A percentile compares a stretch with the other conserved stretches of the same genome.
phyloP scores from a whole-genome alignment of 2,888 invertebrate genomes.

The Platypus cylindrus region DNA sequence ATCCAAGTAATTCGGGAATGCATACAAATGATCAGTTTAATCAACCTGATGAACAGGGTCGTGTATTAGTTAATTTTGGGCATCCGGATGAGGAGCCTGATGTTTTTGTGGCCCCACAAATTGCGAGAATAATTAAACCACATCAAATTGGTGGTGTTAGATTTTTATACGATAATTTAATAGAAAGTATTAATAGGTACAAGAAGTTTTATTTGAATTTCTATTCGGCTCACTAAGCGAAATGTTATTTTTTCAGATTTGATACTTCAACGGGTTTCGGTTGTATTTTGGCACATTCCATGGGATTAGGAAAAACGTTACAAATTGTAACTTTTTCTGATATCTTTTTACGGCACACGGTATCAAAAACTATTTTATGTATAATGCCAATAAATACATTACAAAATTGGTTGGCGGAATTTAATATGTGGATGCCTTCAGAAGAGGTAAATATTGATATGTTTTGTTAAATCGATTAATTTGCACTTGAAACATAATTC shows the following conservation, averaged over 20 bases:
- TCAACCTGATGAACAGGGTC: constrained; percentile 78
- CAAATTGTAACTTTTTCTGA: constrained; percentile 91
- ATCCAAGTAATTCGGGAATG: constrained; percentile 79
- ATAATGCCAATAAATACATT: constrained; percentile 98
- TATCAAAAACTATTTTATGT: constrained; percentile 78
- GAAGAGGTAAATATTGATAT: constrained; percentile 21
- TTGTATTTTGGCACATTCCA: constrained; percentile 95
- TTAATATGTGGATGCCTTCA: constrained; percentile 93
- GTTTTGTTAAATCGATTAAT: constrained; percentile 9
- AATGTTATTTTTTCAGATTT: constrained; percentile 35
- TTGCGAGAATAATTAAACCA: constrained; percentile 83
- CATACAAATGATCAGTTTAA: constrained; percentile 91
- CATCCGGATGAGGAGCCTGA: constrained; percentile 85
- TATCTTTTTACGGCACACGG: constrained; percentile 83
- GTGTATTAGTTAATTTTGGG: constrained; percentile 86
- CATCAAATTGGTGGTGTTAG: constrained; percentile 70
- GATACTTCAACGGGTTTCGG: constrained; percentile 76
- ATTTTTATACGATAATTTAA: constrained; percentile 92
- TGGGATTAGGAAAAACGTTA: constrained; percentile 98
- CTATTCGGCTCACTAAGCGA: neutral
- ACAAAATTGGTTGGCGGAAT: constrained; percentile 96
- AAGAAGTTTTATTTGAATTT: no score
- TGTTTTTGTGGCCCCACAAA: constrained; percentile 83
- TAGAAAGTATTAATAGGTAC: constrained; percentile 73
- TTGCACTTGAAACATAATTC: constrained; percentile 1